Base-by-base conservation (phyloP, 92 coral and sea anemone genomes). In the Paramuricea clavata region DNA sequence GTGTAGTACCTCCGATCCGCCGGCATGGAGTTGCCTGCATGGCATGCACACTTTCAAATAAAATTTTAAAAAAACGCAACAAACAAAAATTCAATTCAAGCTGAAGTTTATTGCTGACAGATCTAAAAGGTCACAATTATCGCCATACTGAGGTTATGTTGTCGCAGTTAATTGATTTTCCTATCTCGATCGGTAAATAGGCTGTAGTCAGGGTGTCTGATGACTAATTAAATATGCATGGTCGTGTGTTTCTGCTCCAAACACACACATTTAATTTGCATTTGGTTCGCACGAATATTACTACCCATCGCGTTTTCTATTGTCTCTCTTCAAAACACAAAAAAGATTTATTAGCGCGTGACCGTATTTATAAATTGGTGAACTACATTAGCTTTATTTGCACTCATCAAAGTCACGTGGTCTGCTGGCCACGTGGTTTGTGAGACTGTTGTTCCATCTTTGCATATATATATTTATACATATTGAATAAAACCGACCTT, bases 81-180 rank as follows among this genome's bases (percentile, higher is more conserved):
- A 64, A 16, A 64, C 10, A 27, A 2, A 64, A 1, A 23, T 9
- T 31, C 35, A 30, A 26, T 31, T 30, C 70, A 26, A 54, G 62
- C 62, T 54, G 62, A 0, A 5, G 23, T 54, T 54, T 8, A 2
- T 32, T 70, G 76, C 13, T 70, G 76, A 70, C 44, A 34, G 76
- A 70, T 16, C 22, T 39, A 0, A 39, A 70, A 70, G 76, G 76
- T 70, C 76, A 70, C 22, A 30, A 34, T 70, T 70, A 39, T 30
- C 76, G 76, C 76, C 15, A 22, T 35, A 2, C 5, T 3, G 23
- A 67, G 73, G 76, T 34, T 21, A 34, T 70, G 8, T 15, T 22
- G 49, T 13, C 73, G 3, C 73, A 67, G 73, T 9, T 54, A 54
- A 54, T 54, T 54, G 62, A 54, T 9, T 54, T 54, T 21, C 17